Conservation (phyloP, 2,888 invertebrate species). For the Lysandra bellargus region DNA sequence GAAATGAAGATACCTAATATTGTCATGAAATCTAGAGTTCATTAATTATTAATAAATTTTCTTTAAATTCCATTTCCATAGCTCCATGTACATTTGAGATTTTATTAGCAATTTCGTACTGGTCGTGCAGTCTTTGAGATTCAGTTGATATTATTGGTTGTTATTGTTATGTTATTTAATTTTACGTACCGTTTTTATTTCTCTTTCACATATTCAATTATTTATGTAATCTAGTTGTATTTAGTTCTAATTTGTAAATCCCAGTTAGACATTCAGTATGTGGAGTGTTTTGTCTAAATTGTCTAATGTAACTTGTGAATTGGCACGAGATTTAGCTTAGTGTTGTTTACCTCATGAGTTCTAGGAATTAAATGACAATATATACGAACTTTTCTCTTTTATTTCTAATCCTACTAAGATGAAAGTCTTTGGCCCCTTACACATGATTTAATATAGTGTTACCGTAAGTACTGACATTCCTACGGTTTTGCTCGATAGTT, state of each 20-base stretch:
- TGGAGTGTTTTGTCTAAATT: slow-evolving; percentile 58
- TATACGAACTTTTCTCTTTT: slow-evolving; percentile 56
- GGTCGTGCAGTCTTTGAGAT: slow-evolving; percentile 21
- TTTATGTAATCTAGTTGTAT: slow-evolving; percentile 71
- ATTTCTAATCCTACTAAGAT: neutral
- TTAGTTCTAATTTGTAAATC: slow-evolving; percentile 66
- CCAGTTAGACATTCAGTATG: slow-evolving; percentile 52
- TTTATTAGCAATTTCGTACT: slow-evolving; percentile 34
- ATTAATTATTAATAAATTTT: neutral
- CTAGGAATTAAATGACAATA: slow-evolving; percentile 77
- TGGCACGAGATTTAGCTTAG: slow-evolving; percentile 73
- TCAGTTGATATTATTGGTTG: slow-evolving; percentile 57
- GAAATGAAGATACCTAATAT: neutral
- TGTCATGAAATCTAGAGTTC: neutral
- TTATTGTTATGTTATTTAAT: slow-evolving; percentile 78
- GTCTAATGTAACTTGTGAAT: slow-evolving; percentile 53
- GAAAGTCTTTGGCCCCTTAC: too few species aligned
- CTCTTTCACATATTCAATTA: slow-evolving; percentile 60
- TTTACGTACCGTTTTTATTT: slow-evolving; percentile 67
- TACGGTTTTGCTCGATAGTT: too few species aligned
- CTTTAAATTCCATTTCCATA: slow-evolving; percentile 3
- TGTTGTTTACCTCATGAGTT: slow-evolving; percentile 80
- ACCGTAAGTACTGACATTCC: too few species aligned
- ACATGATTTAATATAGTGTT: too few species aligned
- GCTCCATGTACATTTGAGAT: slow-evolving; percentile 40